phyloP scores from a whole-genome alignment of 2,113 vertebrate genomes.

The Dicrurus megarhynchus region DNA sequence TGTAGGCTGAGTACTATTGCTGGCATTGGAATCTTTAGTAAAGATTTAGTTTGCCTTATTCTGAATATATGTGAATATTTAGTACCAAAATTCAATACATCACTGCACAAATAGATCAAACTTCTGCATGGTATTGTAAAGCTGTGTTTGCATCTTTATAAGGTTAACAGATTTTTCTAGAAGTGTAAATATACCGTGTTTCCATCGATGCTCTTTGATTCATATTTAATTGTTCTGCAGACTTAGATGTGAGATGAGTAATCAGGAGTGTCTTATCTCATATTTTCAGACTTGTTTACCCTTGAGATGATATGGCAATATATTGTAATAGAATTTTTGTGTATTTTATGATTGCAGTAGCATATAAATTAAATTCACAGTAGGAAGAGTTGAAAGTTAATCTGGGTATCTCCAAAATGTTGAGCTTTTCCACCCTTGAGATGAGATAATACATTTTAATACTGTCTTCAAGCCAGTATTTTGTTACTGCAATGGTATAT shows the following conservation, averaged over 20 bases:
- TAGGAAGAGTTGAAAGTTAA: neutral
- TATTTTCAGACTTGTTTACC: slow-evolving; percentile 22
- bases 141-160: neutral
- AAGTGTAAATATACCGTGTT: neutral
- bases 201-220: neutral
- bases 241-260: neutral
- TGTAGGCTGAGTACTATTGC: neutral
- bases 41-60: neutral
- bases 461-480: neutral
- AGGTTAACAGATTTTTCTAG: neutral
- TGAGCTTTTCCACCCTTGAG: neutral
- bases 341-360: neutral
- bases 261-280: neutral
- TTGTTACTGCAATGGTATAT: neutral
- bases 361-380: slow-evolving; percentile 14
- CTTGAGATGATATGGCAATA: neutral
- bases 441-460: slow-evolving; percentile 21
- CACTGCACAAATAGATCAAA: neutral
- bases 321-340: neutral
- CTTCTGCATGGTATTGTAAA: neutral
- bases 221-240: neutral
- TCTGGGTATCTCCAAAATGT: neutral
- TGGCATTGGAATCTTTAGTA: neutral
- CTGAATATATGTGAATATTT: neutral
- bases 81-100: neutral